phyloP scores from a whole-genome alignment of 2,113 vertebrate species.

The Varanus komodoensis region DNA sequence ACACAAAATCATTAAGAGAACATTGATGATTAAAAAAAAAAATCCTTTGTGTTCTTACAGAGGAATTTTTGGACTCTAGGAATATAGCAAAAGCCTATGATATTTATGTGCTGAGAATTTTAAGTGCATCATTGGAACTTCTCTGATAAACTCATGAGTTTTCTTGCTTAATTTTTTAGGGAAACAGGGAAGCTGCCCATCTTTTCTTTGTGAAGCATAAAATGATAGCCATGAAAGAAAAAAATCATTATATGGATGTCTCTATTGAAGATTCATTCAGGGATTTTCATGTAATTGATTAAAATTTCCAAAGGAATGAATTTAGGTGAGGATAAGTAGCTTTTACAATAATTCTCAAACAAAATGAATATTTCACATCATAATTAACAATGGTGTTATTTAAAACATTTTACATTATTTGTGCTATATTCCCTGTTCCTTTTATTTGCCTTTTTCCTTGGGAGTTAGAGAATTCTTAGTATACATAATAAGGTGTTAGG shows the following conservation, averaged over 20 bases:
- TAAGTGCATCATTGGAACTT: background rate
- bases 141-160: conserved; percentile 38
- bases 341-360: background rate
- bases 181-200: conserved; percentile 23
- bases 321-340: background rate
- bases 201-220: conserved; percentile 16
- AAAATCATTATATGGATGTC: background rate
- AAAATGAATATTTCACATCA: background rate
- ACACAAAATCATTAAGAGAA: background rate
- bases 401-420: background rate
- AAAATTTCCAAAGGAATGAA: background rate
- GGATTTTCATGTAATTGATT: conserved; percentile 15
- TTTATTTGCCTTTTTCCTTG: background rate
- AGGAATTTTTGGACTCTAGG: background rate
- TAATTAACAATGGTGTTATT: background rate
- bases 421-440: background rate
- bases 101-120: background rate
- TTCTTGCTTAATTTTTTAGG: conserved; percentile 24
- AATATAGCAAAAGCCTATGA: background rate
- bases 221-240: background rate
- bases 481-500: background rate
- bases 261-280: background rate
- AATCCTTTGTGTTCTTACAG: background rate
- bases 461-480: background rate
- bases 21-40: background rate